A percentile compares a stretch with the other conserved stretches of the same genome.
Conservation (phyloP, 2,888 invertebrate genomes). For the Gibbula magus region DNA sequence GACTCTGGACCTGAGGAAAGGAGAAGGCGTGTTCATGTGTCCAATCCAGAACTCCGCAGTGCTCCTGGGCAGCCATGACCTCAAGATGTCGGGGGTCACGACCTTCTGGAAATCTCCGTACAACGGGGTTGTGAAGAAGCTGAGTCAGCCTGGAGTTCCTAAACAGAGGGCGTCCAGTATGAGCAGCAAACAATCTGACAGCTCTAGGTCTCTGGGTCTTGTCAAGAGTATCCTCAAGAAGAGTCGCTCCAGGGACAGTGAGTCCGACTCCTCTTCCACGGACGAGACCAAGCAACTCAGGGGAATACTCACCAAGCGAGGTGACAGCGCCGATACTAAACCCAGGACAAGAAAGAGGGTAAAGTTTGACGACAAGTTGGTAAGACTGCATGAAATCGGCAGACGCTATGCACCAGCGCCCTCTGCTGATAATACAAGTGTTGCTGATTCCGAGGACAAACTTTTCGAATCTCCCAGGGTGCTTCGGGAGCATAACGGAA, state of each 20-base stretch:
- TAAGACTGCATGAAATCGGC: conserved; percentile 19
- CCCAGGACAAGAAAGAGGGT: conserved; percentile 32
- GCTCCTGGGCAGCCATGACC: conserved; percentile 9
- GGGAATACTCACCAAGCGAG: conserved; percentile 23
- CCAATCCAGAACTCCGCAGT: conserved; percentile 5
- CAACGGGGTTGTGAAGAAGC: conserved; percentile 14
- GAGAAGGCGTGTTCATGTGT: not conserved
- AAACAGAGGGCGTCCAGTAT: not conserved
- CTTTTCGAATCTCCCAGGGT: not conserved
- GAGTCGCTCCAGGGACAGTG: not conserved
- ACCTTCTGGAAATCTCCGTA: conserved; percentile 29
- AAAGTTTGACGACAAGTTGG: conserved; percentile 36
- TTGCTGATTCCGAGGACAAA: not conserved
- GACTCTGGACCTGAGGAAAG: conserved; percentile 9
- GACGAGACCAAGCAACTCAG: conserved; percentile 20
- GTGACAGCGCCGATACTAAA: not conserved
- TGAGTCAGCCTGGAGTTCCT: not conserved
- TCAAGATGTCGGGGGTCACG: conserved; percentile 14
- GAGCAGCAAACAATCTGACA: not conserved
- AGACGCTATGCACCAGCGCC: conserved; percentile 2
- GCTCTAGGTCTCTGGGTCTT: not conserved
- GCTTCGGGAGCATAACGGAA: not conserved
- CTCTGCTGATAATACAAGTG: not conserved
- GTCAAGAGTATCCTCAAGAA: conserved; percentile 23
- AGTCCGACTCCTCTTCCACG: conserved; percentile 9